phyloP scores from a whole-genome alignment of 2,797 vertebrate species.

The Microchirus variegatus region DNA sequence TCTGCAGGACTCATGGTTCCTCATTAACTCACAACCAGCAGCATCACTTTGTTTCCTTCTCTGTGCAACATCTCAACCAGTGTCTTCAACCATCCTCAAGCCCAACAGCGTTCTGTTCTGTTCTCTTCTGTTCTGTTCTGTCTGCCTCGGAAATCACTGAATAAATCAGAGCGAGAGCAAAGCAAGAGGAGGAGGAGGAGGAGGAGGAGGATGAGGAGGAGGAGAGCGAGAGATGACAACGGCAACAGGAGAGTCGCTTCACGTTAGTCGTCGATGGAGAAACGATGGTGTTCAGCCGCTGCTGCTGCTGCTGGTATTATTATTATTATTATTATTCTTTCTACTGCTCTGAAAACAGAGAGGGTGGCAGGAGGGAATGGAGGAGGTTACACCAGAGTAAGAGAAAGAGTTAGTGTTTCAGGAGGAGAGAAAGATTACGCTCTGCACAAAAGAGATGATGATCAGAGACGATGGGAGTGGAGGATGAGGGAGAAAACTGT shows the following conservation, averaged over 20 bases:
- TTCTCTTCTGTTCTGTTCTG: constrained; percentile 26
- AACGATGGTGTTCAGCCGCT: constrained; percentile 36
- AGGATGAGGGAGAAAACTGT: too few relatives aligned
- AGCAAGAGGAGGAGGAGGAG: constrained; percentile 15
- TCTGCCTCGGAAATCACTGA: constrained; percentile 41
- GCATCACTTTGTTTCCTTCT: constrained; percentile 28
- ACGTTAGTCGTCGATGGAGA: constrained; percentile 49
- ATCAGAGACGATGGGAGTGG: too few relatives aligned
- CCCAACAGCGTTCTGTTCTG: constrained; percentile 15
- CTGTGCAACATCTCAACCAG: constrained; percentile 39
- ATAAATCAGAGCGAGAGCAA: constrained; percentile 45
- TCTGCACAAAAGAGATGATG: constrained; percentile 39
- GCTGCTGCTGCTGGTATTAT: too few relatives aligned
- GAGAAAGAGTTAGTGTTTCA: constrained; percentile 32
- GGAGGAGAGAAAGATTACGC: constrained; percentile 11
- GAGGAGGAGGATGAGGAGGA: constrained; percentile 21
- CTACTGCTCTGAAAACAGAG: too few relatives aligned
- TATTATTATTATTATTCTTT: too few relatives aligned
- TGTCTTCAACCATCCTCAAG: constrained; percentile 31
- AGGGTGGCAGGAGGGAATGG: constrained; percentile 20
- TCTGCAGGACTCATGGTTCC: constrained; percentile 25
- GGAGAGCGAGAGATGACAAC: too few relatives aligned
- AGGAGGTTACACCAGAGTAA: not conserved
- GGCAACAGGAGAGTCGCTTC: constrained; percentile 56
- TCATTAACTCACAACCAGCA: constrained; percentile 22